Evolutionary conservation across 1,140 invertebrate species (phyloP).

Genomic region (Patella vulgata): DNA sequence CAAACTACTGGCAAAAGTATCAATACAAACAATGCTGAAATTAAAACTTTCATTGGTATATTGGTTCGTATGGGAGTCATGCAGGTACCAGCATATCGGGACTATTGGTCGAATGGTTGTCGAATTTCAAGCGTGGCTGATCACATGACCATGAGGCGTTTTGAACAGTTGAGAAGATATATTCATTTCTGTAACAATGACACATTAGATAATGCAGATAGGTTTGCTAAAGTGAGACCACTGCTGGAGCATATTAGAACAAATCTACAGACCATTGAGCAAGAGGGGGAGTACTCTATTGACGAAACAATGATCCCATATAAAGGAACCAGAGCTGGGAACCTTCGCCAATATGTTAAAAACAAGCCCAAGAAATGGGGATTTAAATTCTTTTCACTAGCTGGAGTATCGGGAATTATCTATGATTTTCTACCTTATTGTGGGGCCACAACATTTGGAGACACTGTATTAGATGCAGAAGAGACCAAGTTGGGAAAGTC

Average conservation of each 20-base stretch:
- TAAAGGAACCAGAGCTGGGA: constrained; percentile 55
- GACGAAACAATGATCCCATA: constrained; percentile 57
- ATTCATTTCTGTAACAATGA: constrained; percentile 30
- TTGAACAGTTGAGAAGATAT: constrained; percentile 8
- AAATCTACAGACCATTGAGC: constrained; percentile 9
- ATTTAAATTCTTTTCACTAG: constrained; percentile 34
- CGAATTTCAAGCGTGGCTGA: constrained; percentile 23
- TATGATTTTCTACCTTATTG: constrained; percentile 39
- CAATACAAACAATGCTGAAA: constrained; percentile 23
- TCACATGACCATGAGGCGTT: constrained; percentile 18
- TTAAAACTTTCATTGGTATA: constrained; percentile 20
- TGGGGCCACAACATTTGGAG: constrained; percentile 8
- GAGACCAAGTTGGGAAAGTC: constrained; percentile 9
- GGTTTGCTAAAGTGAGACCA: constrained; percentile 22
- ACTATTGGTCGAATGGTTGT: constrained; percentile 28
- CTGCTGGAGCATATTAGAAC: constrained; percentile 14
- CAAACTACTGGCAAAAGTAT: constrained; percentile 9
- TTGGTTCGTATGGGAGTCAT: constrained; percentile 24
- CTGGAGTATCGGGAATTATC: constrained; percentile 28
- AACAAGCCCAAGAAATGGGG: constrained; percentile 41
- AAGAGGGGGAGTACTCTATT: constrained; percentile 18
- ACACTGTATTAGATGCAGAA: not conserved
- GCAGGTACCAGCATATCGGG: constrained; percentile 1
- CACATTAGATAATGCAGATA: constrained; percentile 13
- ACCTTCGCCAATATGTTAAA: constrained; percentile 16